Percentiles rank a stretch among this genome's conserved stretches.
These are phyloP conservation scores for Shargacucullia verbasci DNA, from an alignment of 2,888 invertebrate genomes.

Conservation along the genomic window DNA sequence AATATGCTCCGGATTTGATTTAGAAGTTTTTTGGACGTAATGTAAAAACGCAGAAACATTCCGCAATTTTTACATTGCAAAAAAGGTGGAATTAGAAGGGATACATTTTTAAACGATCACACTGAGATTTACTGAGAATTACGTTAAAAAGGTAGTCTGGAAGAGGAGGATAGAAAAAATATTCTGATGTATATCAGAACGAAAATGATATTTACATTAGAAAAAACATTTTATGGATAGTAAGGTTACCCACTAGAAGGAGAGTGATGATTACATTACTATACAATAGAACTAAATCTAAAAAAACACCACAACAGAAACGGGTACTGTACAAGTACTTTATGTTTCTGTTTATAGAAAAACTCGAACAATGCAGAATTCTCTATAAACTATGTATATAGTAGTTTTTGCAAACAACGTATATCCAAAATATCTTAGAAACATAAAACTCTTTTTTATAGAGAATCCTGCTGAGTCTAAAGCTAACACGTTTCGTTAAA, in stretches of 20 bases:
- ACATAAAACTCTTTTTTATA: slow-evolving; percentile 27
- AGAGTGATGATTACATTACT: slow-evolving; percentile 3
- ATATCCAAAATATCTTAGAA: background rate
- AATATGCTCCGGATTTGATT: background rate
- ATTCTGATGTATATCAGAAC: background rate
- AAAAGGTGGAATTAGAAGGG: too few relatives aligned
- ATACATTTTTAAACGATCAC: too few relatives aligned
- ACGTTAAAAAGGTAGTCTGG: background rate
- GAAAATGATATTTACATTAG: background rate
- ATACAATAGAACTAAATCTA: slow-evolving; percentile 53
- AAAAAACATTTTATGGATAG: slow-evolving; percentile 1
- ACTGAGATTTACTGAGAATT: too few relatives aligned
- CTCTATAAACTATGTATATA: slow-evolving; percentile 45
- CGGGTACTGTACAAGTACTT: slow-evolving; percentile 82
- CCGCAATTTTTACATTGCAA: too few relatives aligned
- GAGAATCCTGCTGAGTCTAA: slow-evolving; percentile 62
- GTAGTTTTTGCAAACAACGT: background rate
- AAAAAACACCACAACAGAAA: slow-evolving; percentile 71
- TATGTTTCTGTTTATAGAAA: slow-evolving; percentile 64
- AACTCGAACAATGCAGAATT: slow-evolving; percentile 59
- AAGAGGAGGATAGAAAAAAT: background rate
- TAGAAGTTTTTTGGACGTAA: background rate
- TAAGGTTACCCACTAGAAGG: background rate
- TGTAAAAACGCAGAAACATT: too few relatives aligned
- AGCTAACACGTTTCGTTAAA: slow-evolving; percentile 58